A percentile compares a stretch with the other conserved stretches of the same genome.
Evolutionary conservation across 2,888 invertebrate genomes (phyloP).

Genomic region (Eremobia ochroleuca): DNA sequence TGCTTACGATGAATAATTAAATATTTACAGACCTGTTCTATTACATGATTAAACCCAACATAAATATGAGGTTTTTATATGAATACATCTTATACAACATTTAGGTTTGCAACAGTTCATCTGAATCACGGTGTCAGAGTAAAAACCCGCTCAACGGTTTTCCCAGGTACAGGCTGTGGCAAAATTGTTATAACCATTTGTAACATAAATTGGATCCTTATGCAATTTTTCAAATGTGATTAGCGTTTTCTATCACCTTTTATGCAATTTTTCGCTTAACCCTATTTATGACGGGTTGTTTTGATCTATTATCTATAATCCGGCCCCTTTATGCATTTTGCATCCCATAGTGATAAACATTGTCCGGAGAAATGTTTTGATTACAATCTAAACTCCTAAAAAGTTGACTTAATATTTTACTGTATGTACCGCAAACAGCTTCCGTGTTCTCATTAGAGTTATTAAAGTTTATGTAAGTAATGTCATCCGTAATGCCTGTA

Average conservation of each 20-base stretch:
- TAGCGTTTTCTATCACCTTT: not conserved
- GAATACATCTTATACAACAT: conserved; percentile 42
- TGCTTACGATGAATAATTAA: conserved; percentile 7
- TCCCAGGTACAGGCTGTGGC: conserved; percentile 65
- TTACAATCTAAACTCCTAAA: not conserved
- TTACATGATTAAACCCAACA: conserved; percentile 31
- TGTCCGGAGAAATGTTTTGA: conserved; percentile 2
- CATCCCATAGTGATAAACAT: not conserved
- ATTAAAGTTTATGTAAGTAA: conserved; percentile 33
- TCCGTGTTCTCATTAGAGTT: conserved; percentile 21
- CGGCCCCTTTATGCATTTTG: not conserved
- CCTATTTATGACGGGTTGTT: not conserved
- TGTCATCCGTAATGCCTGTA: conserved; percentile 21
- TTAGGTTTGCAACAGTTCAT: conserved; percentile 66
- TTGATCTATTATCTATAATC: not conserved
- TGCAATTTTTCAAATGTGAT: conserved; percentile 4
- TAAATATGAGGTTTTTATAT: conserved; percentile 32
- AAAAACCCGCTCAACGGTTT: conserved; percentile 78
- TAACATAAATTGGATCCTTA: conserved; percentile 39
- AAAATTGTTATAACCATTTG: conserved; percentile 51
- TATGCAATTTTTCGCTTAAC: not conserved
- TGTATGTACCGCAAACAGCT: not conserved
- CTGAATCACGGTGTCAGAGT: conserved; percentile 72
- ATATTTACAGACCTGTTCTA: conserved; percentile 8
- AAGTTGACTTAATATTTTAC: not conserved